Evolutionary conservation across 2,797 vertebrate species (phyloP).

Genomic region (Gymnoscopelus microlampas): DNA sequence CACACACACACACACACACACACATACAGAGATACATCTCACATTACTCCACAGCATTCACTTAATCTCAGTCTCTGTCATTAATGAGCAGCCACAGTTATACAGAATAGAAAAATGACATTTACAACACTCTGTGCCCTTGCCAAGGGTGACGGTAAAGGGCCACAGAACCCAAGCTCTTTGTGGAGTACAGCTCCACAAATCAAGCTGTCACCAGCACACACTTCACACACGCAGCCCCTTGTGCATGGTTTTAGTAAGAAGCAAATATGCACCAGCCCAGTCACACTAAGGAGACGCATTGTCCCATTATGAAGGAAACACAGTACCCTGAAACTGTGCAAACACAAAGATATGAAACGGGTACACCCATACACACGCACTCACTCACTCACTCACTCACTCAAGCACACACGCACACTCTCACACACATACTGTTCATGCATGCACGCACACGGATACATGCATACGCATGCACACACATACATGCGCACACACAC

Average conservation of each 20-base stretch:
- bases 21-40: constrained; percentile 5
- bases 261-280: not conserved
- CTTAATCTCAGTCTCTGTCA: constrained; percentile 1
- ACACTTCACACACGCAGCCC: not conserved
- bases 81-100: not conserved
- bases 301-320: not conserved
- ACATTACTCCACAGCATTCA: not conserved
- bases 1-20: constrained; percentile 22
- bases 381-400: not conserved
- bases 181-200: not conserved
- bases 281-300: not conserved
- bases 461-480: too few species aligned
- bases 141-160: not conserved
- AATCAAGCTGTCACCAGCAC: constrained; percentile 8
- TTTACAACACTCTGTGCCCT: not conserved
- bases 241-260: not conserved
- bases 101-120: not conserved
- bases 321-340: not conserved
- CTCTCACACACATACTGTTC: too few species aligned
- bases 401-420: not conserved
- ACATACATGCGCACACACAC: too few species aligned
- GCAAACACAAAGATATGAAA: not conserved
- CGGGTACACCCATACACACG: not conserved
- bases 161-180: not conserved
- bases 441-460: too few species aligned